Evolutionary conservation across 2,888 invertebrate genomes (phyloP), one percentile per base, ranked within the genome.

Genomic region (Caenorhabditis afra): DNA sequence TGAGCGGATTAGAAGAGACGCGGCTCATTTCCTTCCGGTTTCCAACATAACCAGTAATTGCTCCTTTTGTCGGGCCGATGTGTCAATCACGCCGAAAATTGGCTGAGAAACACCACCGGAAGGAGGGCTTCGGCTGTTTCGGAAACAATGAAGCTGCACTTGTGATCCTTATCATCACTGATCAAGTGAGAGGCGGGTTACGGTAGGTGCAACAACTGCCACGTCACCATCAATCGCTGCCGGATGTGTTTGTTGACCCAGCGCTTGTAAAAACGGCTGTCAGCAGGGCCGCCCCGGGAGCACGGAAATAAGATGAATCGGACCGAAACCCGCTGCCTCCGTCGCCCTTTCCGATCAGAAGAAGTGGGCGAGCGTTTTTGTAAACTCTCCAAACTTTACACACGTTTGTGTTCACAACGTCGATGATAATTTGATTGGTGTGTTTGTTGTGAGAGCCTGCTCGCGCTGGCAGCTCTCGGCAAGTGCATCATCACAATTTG

Each of bases 401-500:
- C 47, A 18, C 18, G 10, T 11, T 37, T 62, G 68, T 70, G 45
- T 71, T 71, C 70, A 64, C 71, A 71, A 57, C 41, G 41, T 41
- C 41, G 71, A 64, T 64, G 55, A 71, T 71, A 71, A 64, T 71
- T 61, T 64, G 71, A 64, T 71, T 71, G 47, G 71, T 71, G 71
- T 71, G 71, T 71, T 71, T 71, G 59, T 49, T 23, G 61, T 47
- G 47, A 61, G 22, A 45, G 37, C 45, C 29, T 29, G 29, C 29
- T 29, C 29, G 45, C n/a, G 10, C 12, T 1, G 20, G 14, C 22
- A 22, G 35, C 49, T 39, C 53, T 45, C 45, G 53, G 71, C 71
- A 71, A 71, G 71, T 71, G 71, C 62, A 71, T 71, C 71, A 71
- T 71, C 71, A 64, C 71, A 71, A 71, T 71, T 71, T 71, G 71